Conservation (phyloP, 2,888 invertebrate genomes). For the Eutolmus rufibarbis region DNA sequence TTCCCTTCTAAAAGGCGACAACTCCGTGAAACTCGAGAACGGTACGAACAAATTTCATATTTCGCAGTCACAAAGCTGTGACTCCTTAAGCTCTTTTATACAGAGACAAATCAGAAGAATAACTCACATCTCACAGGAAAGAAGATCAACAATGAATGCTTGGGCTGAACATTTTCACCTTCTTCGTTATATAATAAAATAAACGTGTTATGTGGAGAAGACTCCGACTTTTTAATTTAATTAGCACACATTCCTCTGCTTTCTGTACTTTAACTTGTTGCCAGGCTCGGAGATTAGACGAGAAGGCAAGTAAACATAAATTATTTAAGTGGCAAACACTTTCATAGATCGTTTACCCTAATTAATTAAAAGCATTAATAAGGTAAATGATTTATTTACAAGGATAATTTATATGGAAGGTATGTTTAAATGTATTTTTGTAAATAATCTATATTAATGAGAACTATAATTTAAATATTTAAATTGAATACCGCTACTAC, state of each 20-base stretch:
- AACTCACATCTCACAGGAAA: neutral
- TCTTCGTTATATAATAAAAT: neutral
- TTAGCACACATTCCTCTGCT: neutral
- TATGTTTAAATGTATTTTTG: neutral
- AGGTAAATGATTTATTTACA: neutral
- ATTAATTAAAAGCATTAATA: neutral
- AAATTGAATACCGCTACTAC: neutral
- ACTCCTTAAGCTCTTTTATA: neutral
- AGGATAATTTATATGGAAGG: neutral
- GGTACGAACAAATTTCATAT: neutral
- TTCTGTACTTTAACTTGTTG: neutral
- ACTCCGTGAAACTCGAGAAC: neutral
- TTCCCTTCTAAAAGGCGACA: neutral
- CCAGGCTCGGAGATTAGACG: neutral
- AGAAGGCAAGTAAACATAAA: neutral
- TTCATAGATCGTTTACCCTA: neutral
- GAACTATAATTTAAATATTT: neutral
- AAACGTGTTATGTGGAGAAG: neutral
- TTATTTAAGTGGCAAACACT: neutral
- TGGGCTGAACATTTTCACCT: neutral
- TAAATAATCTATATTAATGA: neutral
- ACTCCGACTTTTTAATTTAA: neutral
- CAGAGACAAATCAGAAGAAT: neutral
- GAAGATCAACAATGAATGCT: neutral
- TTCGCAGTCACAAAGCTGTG: neutral